Evolutionary conservation across 2,888 invertebrate species (phyloP).

Genomic region (Macrophya alboannulata): DNA sequence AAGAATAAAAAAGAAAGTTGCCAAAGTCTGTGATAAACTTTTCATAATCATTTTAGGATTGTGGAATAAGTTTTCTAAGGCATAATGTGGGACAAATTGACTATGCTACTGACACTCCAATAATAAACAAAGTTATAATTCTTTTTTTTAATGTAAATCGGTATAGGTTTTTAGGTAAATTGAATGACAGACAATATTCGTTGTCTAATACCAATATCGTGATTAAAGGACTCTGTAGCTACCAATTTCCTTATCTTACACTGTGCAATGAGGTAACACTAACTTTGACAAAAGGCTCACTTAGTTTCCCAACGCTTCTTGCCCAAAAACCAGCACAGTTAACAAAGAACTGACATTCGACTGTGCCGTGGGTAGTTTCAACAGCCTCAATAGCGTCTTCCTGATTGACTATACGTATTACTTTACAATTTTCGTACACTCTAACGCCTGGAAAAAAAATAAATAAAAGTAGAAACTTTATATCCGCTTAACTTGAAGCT

Average conservation of each 20-base stretch:
- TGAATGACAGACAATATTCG: neutral
- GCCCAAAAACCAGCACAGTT: slow-evolving; percentile 99
- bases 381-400: slow-evolving; percentile 87
- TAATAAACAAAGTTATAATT: neutral
- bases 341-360: slow-evolving; percentile 95
- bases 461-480: slow-evolving; percentile 46
- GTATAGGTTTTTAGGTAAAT: neutral
- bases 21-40: neutral
- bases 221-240: slow-evolving; percentile 23
- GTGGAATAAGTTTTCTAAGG: neutral
- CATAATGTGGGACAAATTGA: slow-evolving; percentile 17
- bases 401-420: slow-evolving; percentile 86
- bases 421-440: slow-evolving; percentile 90
- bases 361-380: slow-evolving; percentile 88
- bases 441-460: slow-evolving; percentile 86
- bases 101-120: slow-evolving; percentile 16
- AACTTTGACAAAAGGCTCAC: slow-evolving; percentile 91
- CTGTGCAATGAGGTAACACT: slow-evolving; percentile 54
- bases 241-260: slow-evolving; percentile 38
- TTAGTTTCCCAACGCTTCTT: slow-evolving; percentile 92
- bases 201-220: neutral
- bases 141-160: neutral
- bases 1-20: neutral
- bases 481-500: neutral
- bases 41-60: slow-evolving; percentile 1